phyloP scores from a whole-genome alignment of 1,140 invertebrate genomes.

The Rhagoletis pomonella region DNA sequence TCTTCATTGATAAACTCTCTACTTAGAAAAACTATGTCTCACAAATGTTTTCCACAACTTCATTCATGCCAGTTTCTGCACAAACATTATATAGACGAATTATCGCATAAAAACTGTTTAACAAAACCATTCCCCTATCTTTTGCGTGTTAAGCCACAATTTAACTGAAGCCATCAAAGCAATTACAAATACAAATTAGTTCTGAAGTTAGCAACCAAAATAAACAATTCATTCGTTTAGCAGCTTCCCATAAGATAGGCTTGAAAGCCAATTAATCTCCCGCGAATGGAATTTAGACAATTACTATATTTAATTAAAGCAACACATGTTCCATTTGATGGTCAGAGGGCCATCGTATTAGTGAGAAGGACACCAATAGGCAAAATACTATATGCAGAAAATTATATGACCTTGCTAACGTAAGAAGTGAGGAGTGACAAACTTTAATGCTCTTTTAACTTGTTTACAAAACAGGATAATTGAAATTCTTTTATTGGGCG shows the following conservation, averaged over 20 bases:
- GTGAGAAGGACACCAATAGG: not conserved
- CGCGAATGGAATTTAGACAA: conserved; percentile 27
- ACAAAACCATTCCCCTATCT: too few species aligned
- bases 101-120: too few species aligned
- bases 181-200: conserved; percentile 17
- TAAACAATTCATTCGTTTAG: not conserved
- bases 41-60: too few species aligned
- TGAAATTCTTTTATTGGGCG: conserved; percentile 6
- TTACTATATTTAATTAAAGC: conserved; percentile 49
- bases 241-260: conserved; percentile 1
- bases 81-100: too few species aligned
- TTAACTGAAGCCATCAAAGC: not conserved
- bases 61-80: too few species aligned
- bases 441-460: conserved; percentile 22
- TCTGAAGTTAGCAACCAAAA: not conserved
- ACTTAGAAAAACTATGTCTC: too few species aligned
- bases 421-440: not conserved
- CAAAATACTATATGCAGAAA: not conserved
- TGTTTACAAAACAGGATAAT: conserved; percentile 50
- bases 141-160: conserved; percentile 16
- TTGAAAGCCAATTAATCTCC: not conserved
- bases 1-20: too few species aligned
- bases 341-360: not conserved
- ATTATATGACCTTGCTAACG: not conserved
- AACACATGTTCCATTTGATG: conserved; percentile 6